phyloP scores from a whole-genome alignment of 2,888 invertebrate species.

The Nomada fucata region DNA sequence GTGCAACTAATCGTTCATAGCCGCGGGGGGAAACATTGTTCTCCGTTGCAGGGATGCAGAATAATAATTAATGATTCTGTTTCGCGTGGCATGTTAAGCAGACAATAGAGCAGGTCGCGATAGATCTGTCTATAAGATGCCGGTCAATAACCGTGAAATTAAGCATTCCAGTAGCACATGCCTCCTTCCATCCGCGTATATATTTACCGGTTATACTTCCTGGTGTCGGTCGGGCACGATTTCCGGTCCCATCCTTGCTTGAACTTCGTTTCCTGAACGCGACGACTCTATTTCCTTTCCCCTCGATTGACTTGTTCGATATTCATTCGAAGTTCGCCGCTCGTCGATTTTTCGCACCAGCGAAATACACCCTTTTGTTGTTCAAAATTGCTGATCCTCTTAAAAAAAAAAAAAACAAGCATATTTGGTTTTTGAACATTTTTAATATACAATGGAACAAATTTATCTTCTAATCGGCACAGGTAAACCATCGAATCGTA shows the following conservation, averaged over 20 bases:
- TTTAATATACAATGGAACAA: too few species aligned
- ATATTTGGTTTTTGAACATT: too few species aligned
- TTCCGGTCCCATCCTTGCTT: slow-evolving; percentile 67
- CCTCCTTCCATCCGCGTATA: slow-evolving; percentile 68
- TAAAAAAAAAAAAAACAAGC: too few species aligned
- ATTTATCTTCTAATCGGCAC: too few species aligned
- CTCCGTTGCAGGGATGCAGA: slow-evolving; percentile 12
- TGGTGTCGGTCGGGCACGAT: slow-evolving; percentile 66
- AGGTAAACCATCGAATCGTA: too few species aligned
- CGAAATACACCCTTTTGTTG: neutral
- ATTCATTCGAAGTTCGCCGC: neutral
- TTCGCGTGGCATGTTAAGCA: slow-evolving; percentile 53
- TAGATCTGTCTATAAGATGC: slow-evolving; percentile 63
- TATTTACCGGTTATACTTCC: slow-evolving; percentile 74
- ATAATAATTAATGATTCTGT: slow-evolving; percentile 54
- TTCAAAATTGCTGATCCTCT: neutral
- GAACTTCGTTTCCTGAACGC: slow-evolving; percentile 58
- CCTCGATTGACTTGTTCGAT: slow-evolving; percentile 9
- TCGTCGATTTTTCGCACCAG: neutral
- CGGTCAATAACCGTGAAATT: slow-evolving; percentile 69
- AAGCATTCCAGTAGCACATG: slow-evolving; percentile 69
- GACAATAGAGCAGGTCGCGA: slow-evolving; percentile 63
- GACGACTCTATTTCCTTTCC: slow-evolving; percentile 40
- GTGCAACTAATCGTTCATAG: neutral
- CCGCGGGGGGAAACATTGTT: neutral